Evolutionary conservation across 2,113 vertebrate genomes (phyloP), one percentile per base, ranked within the genome.

Genomic region (Saccopteryx leptura): DNA sequence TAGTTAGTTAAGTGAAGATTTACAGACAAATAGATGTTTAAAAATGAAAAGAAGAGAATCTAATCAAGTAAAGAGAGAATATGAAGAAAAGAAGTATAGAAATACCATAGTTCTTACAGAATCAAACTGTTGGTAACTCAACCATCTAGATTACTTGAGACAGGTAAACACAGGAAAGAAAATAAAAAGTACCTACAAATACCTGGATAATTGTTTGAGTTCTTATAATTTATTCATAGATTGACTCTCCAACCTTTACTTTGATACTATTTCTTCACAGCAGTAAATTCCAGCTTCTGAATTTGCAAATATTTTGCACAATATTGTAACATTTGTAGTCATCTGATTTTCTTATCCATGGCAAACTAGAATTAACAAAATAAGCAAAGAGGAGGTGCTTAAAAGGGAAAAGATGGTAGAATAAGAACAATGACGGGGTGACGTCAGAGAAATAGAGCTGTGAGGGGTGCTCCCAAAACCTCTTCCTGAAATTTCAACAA

Each of bases 241-340:
- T 18, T 19, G 87, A 18, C 46, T 83, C 61, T 39, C 39, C 54
- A 88, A 65, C n/a, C 88, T 90, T 92, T 19, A 39, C 24, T 92
- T 76, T 75, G 86, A 84, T 18, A 48, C n/a, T 63, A 52, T 87
- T 90, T 94, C 60, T 95, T 92, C 46, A 46, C 19, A 85, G 61
- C 33, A 76, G 48, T 88, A 74, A n/a, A 93, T 94, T 71, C 4
- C 56, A 85, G 52, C 60, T 94, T 66, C 61, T 46, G 68, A 88
- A 93, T 93, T 93, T 96, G 60, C 52, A 96, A 90, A 92, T 85
- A 72, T n/a, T 95, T 84, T 84, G 31, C 60, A 71, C 33, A 71
- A 71, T 68, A 60, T 61, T 75, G 58, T 84, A 95, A 90, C 39
- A 71, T 58, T 90, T 79, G 65, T 52, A 14, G 76, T 88, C 76